These are phyloP conservation scores for Odocoileus virginianus DNA, from an alignment of 2,113 vertebrate genomes.

Conservation along the genomic window DNA sequence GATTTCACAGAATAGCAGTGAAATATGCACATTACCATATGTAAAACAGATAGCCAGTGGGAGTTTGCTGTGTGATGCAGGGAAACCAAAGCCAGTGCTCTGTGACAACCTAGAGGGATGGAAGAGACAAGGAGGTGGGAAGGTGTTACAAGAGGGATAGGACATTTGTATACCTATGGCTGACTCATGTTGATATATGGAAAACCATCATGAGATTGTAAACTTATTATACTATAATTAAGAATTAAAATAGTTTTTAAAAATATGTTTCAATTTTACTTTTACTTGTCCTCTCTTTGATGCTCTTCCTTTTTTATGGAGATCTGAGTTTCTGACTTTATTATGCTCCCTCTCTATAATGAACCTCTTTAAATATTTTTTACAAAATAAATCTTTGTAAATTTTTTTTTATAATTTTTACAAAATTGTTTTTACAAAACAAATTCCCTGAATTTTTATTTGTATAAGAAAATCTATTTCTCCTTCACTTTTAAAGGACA, in stretches of 20 bases:
- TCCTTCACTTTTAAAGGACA: neutral
- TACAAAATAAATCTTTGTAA: neutral
- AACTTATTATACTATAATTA: neutral
- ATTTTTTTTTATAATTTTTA: neutral
- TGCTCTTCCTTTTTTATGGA: neutral
- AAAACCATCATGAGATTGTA: neutral
- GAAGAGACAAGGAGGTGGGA: neutral
- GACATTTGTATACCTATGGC: neutral
- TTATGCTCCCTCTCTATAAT: neutral
- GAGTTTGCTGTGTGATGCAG: neutral
- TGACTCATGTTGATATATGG: neutral
- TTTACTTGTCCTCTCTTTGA: neutral
- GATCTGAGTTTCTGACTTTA: neutral
- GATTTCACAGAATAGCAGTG: neutral
- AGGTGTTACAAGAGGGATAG: neutral
- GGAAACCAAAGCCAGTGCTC: neutral
- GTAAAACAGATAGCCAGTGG: neutral
- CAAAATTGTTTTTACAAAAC: neutral
- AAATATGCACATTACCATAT: neutral
- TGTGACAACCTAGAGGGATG: neutral
- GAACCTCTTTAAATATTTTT: neutral
- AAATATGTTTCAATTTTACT: neutral
- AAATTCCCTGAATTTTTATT: neutral
- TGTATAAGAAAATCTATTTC: neutral
- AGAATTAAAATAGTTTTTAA: rapidly evolving